Conservation (phyloP, 2,113 vertebrate species). For the Calyptomena viridis region DNA sequence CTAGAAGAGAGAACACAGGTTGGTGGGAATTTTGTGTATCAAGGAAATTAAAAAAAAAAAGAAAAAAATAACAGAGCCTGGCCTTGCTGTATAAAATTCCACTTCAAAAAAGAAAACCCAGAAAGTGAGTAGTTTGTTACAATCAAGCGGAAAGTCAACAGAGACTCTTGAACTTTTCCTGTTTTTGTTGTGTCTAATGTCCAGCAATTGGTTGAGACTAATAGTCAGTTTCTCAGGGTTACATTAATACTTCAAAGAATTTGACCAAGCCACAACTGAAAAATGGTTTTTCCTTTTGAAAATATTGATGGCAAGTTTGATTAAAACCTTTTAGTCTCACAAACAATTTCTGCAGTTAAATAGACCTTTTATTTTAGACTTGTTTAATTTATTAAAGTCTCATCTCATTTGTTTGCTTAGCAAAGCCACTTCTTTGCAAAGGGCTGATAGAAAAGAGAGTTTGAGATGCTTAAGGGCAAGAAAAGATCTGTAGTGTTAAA, state of each 20-base stretch:
- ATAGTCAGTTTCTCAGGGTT: constrained; percentile 55
- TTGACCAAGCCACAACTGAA: constrained; percentile 27
- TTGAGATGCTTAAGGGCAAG: not conserved
- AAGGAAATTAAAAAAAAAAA: not conserved
- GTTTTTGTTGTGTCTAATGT: constrained; percentile 66
- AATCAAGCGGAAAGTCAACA: constrained; percentile 61
- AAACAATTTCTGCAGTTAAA: constrained; percentile 26
- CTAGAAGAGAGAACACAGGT: not conserved
- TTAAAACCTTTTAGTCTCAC: constrained; percentile 31
- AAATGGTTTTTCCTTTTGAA: constrained; percentile 54
- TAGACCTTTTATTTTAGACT: not conserved
- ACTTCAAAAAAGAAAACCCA: constrained; percentile 56
- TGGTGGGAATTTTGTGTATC: constrained; percentile 23
- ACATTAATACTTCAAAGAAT: constrained; percentile 58
- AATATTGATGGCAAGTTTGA: constrained; percentile 36
- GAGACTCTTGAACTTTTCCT: constrained; percentile 66
- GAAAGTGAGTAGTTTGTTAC: constrained; percentile 53
- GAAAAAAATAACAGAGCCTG: not conserved
- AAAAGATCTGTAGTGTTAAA: not conserved
- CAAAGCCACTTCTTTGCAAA: not conserved
- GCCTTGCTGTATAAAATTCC: constrained; percentile 32
- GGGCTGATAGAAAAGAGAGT: not conserved
- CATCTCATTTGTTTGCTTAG: not conserved
- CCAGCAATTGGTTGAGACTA: constrained; percentile 47
- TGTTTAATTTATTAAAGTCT: not conserved